Conservation (phyloP, 2,797 vertebrate species). For the Sebastes itinus region DNA sequence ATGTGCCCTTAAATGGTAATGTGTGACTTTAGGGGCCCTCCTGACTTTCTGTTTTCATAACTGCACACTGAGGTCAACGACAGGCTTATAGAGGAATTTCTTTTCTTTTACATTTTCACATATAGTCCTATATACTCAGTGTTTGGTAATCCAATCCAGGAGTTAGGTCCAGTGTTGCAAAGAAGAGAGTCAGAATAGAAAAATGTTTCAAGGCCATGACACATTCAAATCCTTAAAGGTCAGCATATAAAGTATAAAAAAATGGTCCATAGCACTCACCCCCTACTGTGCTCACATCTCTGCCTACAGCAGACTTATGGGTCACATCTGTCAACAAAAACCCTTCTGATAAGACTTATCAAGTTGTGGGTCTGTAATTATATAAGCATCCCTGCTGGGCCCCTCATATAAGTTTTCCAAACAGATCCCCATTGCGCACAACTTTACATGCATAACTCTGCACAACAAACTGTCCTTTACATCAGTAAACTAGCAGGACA, state of each 20-base stretch:
- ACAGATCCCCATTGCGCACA: neutral
- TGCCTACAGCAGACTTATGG: neutral
- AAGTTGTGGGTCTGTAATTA: neutral
- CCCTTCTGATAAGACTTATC: neutral
- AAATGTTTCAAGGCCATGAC: neutral
- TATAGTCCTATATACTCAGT: neutral
- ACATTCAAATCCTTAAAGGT: neutral
- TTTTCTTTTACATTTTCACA: neutral
- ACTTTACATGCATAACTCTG: neutral
- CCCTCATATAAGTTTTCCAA: neutral
- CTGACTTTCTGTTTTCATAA: constrained; percentile 4
- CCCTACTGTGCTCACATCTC: too few relatives aligned
- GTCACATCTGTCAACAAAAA: neutral
- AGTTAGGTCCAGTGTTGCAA: neutral
- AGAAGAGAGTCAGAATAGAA: neutral
- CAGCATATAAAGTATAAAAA: neutral
- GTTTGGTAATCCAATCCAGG: neutral
- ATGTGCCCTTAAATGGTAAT: constrained; percentile 55
- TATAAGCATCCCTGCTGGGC: neutral
- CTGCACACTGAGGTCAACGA: constrained; percentile 7
- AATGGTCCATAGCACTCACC: too few relatives aligned
- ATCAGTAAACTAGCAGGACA: too few relatives aligned
- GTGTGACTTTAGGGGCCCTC: constrained; percentile 1
- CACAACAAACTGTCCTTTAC: too few relatives aligned
- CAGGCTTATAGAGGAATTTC: neutral